phyloP scores from a whole-genome alignment of 2,113 vertebrate species.

The Phoxinus phoxinus region DNA sequence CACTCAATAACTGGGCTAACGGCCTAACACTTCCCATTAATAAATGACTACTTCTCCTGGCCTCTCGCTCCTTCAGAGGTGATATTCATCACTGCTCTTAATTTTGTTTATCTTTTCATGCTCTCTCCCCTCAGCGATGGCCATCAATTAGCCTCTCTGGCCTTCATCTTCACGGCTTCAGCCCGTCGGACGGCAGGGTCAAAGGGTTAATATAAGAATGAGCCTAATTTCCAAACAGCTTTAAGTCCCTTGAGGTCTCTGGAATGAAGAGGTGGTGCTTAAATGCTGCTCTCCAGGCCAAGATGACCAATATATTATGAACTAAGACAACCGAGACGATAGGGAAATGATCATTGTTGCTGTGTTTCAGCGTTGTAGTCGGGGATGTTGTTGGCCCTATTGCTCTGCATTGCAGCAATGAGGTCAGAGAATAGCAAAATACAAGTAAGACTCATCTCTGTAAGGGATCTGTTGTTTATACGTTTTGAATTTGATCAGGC shows the following conservation, averaged over 20 bases:
- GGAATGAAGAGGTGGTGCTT: slow-evolving; percentile 50
- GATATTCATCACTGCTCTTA: slow-evolving; percentile 52
- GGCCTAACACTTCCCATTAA: slow-evolving; percentile 47
- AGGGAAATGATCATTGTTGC: neutral
- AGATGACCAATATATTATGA: slow-evolving; percentile 3
- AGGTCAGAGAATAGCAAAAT: slow-evolving; percentile 13
- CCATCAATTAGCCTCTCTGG: slow-evolving; percentile 59
- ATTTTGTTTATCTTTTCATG: slow-evolving; percentile 60
- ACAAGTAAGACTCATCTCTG: neutral
- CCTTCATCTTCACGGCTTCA: slow-evolving; percentile 36
- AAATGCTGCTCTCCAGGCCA: slow-evolving; percentile 6
- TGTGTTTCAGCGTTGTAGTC: neutral
- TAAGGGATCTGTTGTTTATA: neutral
- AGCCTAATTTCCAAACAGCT: slow-evolving; percentile 61
- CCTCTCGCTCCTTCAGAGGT: slow-evolving; percentile 30
- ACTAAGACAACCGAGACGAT: neutral
- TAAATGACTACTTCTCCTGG: slow-evolving; percentile 36
- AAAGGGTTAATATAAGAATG: slow-evolving; percentile 66
- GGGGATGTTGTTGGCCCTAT: neutral
- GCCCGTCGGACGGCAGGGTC: slow-evolving; percentile 48
- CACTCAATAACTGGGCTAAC: slow-evolving; percentile 50
- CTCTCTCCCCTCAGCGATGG: slow-evolving; percentile 51
- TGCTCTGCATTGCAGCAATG: neutral
- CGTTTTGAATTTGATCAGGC: neutral
- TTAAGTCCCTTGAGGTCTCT: slow-evolving; percentile 49